Percentiles rank a stretch among this genome's conserved stretches.
Conservation (phyloP, 2,888 invertebrate genomes). For the Itoplectis maculator region DNA sequence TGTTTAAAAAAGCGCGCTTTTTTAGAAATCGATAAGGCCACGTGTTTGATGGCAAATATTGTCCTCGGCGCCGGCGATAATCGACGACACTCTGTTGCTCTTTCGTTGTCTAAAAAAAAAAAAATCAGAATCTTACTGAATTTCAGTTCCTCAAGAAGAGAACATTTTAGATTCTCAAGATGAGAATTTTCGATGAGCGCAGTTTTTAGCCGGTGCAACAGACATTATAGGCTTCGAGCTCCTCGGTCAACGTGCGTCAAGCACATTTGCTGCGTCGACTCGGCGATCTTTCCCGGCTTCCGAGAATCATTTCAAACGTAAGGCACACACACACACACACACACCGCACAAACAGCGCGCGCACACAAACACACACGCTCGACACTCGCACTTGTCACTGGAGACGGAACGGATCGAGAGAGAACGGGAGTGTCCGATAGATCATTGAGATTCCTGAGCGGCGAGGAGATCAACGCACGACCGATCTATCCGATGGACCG, state of each 20-base stretch:
- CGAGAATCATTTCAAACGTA: background rate
- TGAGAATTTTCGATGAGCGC: no score
- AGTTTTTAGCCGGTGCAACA: no score
- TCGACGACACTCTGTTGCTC: no score
- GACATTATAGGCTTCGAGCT: no score
- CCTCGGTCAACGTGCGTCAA: background rate
- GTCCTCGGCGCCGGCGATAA: no score
- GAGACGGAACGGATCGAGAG: background rate
- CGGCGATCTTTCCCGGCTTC: conserved; percentile 12
- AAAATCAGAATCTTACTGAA: no score
- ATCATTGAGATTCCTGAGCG: conserved; percentile 8
- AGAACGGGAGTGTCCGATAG: conserved; percentile 11
- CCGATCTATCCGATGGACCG: conserved; percentile 7
- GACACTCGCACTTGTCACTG: conserved; percentile 7
- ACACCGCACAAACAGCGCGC: background rate
- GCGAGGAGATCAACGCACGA: background rate
- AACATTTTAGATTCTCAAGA: no score
- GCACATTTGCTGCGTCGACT: conserved; percentile 2
- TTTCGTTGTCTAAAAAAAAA: no score
- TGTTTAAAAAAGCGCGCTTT: no score
- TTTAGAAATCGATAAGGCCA: no score
- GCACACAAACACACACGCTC: background rate
- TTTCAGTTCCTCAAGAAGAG: no score
- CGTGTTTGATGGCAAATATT: no score
- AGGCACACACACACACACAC: background rate